phyloP scores from a whole-genome alignment of 1,140 invertebrate genomes.

The Babylonia areolata region DNA sequence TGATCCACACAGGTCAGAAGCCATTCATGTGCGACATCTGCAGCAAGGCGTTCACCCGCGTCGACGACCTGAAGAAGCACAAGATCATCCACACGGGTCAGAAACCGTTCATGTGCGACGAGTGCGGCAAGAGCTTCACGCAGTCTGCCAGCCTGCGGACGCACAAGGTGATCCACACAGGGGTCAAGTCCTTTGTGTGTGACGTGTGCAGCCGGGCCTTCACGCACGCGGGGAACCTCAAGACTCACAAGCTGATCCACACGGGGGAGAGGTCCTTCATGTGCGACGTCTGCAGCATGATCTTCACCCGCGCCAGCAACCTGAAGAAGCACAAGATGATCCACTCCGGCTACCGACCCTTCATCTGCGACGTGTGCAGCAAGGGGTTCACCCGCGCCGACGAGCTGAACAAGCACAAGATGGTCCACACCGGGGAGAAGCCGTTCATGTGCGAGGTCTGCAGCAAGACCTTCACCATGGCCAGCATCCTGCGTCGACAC shows the following conservation, averaged over 20 bases:
- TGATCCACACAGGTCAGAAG: slow-evolving; percentile 43
- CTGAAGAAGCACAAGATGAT: slow-evolving; percentile 86
- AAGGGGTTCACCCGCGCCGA: slow-evolving; percentile 50
- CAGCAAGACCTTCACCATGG: slow-evolving; percentile 90
- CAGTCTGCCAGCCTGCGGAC: slow-evolving; percentile 89
- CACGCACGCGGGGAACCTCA: slow-evolving; percentile 95
- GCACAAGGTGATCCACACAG: slow-evolving; percentile 88
- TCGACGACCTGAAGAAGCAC: slow-evolving; percentile 38
- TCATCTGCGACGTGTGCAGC: slow-evolving; percentile 79
- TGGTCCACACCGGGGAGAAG: slow-evolving; percentile 43
- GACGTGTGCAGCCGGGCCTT: slow-evolving; percentile 95
- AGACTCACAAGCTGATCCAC: slow-evolving; percentile 95
- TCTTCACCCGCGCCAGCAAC: slow-evolving; percentile 92
- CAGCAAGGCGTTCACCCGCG: slow-evolving; percentile 41
- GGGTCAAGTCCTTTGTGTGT: slow-evolving; percentile 87
- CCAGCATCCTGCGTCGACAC: slow-evolving; percentile 88
- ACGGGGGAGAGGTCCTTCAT: slow-evolving; percentile 62
- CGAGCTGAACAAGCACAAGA: slow-evolving; percentile 48
- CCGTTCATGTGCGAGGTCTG: slow-evolving; percentile 86
- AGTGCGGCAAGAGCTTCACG: slow-evolving; percentile 92
- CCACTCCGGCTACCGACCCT: slow-evolving; percentile 89
- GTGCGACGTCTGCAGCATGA: slow-evolving; percentile 87
- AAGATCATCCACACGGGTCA: slow-evolving; percentile 46
- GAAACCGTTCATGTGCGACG: slow-evolving; percentile 78
- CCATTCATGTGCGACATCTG: slow-evolving; percentile 46